Conservation (phyloP, 2,113 vertebrate species). For the Merops nubicus region DNA sequence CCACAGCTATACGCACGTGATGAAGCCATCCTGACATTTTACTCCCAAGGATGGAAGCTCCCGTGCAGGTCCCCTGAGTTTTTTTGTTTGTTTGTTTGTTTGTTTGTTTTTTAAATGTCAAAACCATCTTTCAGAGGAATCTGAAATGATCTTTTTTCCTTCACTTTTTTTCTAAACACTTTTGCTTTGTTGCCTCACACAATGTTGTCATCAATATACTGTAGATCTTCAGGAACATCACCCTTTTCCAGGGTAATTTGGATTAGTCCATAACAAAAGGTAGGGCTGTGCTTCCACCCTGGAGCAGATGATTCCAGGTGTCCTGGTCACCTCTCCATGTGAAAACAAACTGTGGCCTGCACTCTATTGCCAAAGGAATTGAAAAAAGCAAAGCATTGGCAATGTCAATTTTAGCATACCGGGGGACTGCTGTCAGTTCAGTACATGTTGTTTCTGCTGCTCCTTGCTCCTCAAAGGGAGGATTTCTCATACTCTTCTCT, state of each 20-base stretch:
- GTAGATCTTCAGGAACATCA: not conserved
- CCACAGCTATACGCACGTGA: too few relatives aligned
- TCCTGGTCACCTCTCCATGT: not conserved
- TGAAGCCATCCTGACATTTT: too few relatives aligned
- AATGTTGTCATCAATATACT: not conserved
- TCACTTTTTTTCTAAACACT: not conserved
- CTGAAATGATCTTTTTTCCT: not conserved
- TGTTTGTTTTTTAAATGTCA: too few relatives aligned
- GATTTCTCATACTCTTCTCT: too few relatives aligned
- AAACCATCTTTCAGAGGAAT: not conserved
- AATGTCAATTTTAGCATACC: too few relatives aligned
- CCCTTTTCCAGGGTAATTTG: not conserved
- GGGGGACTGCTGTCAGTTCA: too few relatives aligned
- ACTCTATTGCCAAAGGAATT: not conserved
- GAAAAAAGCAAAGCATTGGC: too few relatives aligned
- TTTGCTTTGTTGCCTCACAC: not conserved
- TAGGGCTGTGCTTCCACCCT: not conserved
- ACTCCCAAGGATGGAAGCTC: too few relatives aligned
- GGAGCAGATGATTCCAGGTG: not conserved
- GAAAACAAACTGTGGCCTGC: not conserved
- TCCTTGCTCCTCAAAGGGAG: too few relatives aligned
- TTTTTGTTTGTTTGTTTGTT: too few relatives aligned
- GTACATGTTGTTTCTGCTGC: too few relatives aligned
- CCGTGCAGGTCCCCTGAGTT: not conserved
- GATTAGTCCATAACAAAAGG: not conserved